Evolutionary conservation across 2,797 vertebrate species (phyloP).

Genomic region (Lepilemur septentrionalis): DNA sequence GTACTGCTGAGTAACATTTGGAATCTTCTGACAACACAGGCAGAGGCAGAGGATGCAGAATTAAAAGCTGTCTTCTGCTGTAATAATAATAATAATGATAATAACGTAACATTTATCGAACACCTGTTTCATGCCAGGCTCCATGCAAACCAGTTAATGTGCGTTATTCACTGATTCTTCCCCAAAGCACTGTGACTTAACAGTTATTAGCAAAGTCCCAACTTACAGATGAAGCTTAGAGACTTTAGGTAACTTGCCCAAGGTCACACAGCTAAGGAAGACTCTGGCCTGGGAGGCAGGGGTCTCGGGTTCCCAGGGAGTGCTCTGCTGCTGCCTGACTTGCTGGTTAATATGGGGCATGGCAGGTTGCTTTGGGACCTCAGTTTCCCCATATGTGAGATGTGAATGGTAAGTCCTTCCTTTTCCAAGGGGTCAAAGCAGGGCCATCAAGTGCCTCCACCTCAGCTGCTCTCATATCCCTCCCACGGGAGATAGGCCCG

Average conservation of each 20-base stretch:
- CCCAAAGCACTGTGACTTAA: neutral
- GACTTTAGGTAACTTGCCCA: neutral
- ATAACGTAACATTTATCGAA: neutral
- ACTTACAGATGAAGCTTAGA: neutral
- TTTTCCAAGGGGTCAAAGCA: neutral
- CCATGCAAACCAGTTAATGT: neutral
- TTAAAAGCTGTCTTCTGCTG: neutral
- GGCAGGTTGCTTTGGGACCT: neutral
- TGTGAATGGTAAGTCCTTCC: neutral
- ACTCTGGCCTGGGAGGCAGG: neutral
- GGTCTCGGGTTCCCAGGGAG: neutral
- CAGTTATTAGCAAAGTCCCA: neutral
- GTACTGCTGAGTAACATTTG: neutral
- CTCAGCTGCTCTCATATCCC: neutral
- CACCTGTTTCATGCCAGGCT: slow-evolving; percentile 12
- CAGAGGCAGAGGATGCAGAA: neutral
- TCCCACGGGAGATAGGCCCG: neutral
- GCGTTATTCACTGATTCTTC: neutral
- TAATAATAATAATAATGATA: neutral
- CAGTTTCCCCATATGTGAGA: slow-evolving; percentile 40
- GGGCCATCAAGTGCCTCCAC: neutral
- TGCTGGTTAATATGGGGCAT: neutral
- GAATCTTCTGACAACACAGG: neutral
- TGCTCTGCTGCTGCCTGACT: neutral
- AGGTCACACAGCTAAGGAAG: slow-evolving; percentile 46